Evolutionary conservation across 2,797 vertebrate species (phyloP).

Genomic region (Ataeniobius toweri): DNA sequence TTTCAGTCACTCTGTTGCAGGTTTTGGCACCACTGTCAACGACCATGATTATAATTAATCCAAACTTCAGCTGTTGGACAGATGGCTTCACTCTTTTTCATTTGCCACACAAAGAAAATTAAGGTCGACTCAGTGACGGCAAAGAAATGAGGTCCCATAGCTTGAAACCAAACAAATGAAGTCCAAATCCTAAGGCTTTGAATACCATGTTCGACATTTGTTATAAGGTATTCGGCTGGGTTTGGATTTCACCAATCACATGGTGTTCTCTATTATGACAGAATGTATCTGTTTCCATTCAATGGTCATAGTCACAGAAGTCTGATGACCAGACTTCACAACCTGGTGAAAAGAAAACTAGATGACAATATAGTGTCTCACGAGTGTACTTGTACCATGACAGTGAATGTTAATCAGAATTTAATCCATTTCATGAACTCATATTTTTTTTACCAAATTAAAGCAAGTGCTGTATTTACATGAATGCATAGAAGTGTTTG

Average conservation of each 20-base stretch:
- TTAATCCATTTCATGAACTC: constrained; percentile 18
- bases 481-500: constrained; percentile 4
- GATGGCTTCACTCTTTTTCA: background rate
- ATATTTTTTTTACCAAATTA: background rate
- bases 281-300: background rate
- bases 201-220: background rate
- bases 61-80: background rate
- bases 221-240: background rate
- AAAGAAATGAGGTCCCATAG: no score
- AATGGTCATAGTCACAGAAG: background rate
- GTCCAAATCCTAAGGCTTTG: background rate
- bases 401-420: background rate
- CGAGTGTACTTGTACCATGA: no score
- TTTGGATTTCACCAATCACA: background rate
- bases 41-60: background rate
- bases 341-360: background rate
- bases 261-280: background rate
- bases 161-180: background rate
- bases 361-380: background rate
- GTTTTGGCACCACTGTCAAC: background rate
- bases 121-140: background rate
- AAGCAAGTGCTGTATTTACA: constrained; percentile 11
- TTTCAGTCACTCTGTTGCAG: background rate
- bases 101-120: background rate
- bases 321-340: background rate